These are phyloP conservation scores for Rhinichthys osculus DNA, from an alignment of 2,797 vertebrate genomes.

Conservation along the genomic window DNA sequence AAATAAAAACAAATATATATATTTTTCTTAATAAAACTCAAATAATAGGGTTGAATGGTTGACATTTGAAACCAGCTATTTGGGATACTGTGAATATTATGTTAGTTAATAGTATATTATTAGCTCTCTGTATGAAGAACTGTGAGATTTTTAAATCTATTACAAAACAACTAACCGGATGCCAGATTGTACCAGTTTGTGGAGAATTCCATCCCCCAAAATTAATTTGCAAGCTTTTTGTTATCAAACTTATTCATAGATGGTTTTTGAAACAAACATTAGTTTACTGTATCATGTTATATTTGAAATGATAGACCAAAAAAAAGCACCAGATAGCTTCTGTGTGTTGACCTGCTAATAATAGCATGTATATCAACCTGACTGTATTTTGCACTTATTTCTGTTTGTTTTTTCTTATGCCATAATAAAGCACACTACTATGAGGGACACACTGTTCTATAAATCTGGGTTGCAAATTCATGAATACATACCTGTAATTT, in stretches of 20 bases:
- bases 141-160: neutral
- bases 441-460: slow-evolving; percentile 8
- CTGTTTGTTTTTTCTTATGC: neutral
- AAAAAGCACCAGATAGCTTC: neutral
- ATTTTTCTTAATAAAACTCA: neutral
- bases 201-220: neutral
- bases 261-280: slow-evolving; percentile 4
- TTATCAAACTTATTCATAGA: neutral
- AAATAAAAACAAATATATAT: neutral
- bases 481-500: neutral
- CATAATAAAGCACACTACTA: slow-evolving; percentile 23
- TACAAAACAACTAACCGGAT: neutral
- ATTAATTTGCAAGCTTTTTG: neutral
- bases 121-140: neutral
- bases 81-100: slow-evolving; percentile 1
- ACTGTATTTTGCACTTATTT: slow-evolving; percentile 13
- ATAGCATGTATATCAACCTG: slow-evolving; percentile 10
- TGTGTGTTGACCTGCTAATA: slow-evolving; percentile 18
- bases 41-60: slow-evolving; percentile 3
- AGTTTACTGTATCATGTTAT: slow-evolving; percentile 10
- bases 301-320: slow-evolving; percentile 11
- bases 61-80: neutral
- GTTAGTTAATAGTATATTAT: neutral
- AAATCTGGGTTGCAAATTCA: slow-evolving; percentile 1
- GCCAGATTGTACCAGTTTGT: neutral